Base-by-base conservation (phyloP, 2,113 vertebrate genomes). In the Paramormyrops kingsleyae region DNA sequence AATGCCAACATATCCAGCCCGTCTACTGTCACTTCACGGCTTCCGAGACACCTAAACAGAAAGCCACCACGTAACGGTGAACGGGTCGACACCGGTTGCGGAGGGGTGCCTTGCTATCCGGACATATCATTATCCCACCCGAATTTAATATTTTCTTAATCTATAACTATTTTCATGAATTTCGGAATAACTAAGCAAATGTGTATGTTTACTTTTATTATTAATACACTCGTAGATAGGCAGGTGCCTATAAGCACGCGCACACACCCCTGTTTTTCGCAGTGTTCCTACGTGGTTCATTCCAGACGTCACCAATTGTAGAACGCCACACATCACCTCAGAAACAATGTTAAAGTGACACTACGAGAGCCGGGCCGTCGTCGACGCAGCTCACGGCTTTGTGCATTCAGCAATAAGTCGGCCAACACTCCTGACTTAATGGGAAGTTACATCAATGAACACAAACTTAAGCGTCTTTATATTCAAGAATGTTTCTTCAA, bases 231-330 rank as follows among this genome's bases (percentile, higher is more conserved):
- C 31, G 74, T 21, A 84, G 39, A 84, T 13, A 84, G 21, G 24
- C 42, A 6, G 4, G 15, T 42, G 39, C 21, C 83, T n/a, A 7
- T 13, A 24, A 31, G 5, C 53, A 10, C 31, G 24, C 47, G 7
- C 8, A 3, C 21, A 4, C 3, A 10, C 83, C 59, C 94, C 94
- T 93, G 86, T 1, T 5, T 2, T 0, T 6, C 10, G 35, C 19
- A 5, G 19, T 17, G 27, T 87, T 35, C 66, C 0, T 1, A 88
- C 52, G 93, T 95, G 94, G 95, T 94, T 92, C 84, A 50, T 24
- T 89, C 93, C 9, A 66, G 90, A 95, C 95, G 96, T 96, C 96
- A 96, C 96, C 95, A 96, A 95, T 95, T 95, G 93, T 93, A 92
- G 91, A 94, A 92, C 62, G 95, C 95, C 95, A 96, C 95, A 96